These are phyloP conservation scores for Drosophila yooni DNA, from an alignment of 2,888 invertebrate genomes.

Conservation along the genomic window DNA sequence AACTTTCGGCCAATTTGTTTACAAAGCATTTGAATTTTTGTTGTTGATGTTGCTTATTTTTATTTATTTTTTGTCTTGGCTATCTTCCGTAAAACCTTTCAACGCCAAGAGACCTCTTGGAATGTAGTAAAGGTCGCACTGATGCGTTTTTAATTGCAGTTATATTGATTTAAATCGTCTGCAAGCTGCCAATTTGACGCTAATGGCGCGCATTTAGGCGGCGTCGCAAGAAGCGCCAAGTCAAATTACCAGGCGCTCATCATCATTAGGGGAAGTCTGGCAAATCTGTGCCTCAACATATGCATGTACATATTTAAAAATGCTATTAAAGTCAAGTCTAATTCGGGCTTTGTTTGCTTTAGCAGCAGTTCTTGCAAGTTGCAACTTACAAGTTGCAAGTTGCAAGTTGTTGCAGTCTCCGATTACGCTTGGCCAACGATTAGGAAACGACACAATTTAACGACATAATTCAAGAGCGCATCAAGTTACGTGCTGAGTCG, in stretches of 20 bases:
- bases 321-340: conserved; percentile 29
- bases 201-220: conserved; percentile 62
- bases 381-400: conserved; percentile 23
- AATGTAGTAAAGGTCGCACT: conserved; percentile 29
- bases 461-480: conserved; percentile 80
- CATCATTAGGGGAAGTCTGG: conserved; percentile 63
- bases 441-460: conserved; percentile 80
- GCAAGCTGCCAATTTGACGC: conserved; percentile 74
- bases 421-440: conserved; percentile 71
- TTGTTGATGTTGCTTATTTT: conserved; percentile 4
- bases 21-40: conserved; percentile 39
- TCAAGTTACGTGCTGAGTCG: conserved; percentile 61
- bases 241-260: conserved; percentile 58
- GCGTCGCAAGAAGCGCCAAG: conserved; percentile 46
- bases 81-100: conserved; percentile 5
- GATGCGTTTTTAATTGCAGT: conserved; percentile 78
- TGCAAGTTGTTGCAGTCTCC: conserved; percentile 44
- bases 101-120: neutral
- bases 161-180: conserved; percentile 78
- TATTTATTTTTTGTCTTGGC: conserved; percentile 3
- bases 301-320: conserved; percentile 10
- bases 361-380: conserved; percentile 6
- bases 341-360: conserved; percentile 59
- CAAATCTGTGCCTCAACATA: neutral
- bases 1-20: conserved; percentile 51